A percentile compares a stretch with the other conserved stretches of the same genome.
These are phyloP conservation scores for Epinotia ramella DNA, from an alignment of 2,888 invertebrate genomes.

Conservation along the genomic window DNA sequence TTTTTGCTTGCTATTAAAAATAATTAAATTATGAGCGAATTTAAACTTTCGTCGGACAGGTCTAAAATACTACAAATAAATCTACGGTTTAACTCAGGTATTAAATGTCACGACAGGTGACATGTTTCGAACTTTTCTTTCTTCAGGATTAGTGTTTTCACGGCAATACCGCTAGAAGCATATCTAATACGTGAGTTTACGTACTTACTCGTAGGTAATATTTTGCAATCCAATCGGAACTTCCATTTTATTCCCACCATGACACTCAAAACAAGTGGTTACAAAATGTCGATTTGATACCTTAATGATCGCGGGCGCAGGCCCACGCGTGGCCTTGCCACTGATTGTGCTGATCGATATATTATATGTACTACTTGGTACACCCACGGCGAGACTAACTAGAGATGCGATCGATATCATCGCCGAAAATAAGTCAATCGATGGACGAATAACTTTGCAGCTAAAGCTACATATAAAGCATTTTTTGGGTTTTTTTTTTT, in stretches of 20 bases:
- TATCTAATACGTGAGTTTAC: no score
- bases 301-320: conserved; percentile 13
- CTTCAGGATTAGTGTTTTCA: no score
- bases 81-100: no score
- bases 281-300: conserved; percentile 43
- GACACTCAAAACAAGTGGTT: conserved; percentile 38
- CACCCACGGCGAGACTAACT: conserved; percentile 31
- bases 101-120: no score
- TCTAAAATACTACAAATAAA: no score
- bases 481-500: no score
- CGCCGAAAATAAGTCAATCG: conserved; percentile 9
- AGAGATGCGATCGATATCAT: conserved; percentile 27
- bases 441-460: conserved; percentile 2
- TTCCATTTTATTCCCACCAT: conserved; percentile 9
- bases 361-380: conserved; percentile 29
- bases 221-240: conserved; percentile 10
- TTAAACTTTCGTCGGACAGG: no score
- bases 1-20: no score
- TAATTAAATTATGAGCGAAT: no score
- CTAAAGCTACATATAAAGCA: no score
- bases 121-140: no score
- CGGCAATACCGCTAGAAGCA: no score
- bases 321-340: conserved; percentile 45
- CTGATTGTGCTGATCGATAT: conserved; percentile 42
- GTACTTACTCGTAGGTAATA: conserved; percentile 6